These are phyloP conservation scores for Creontiades dilutus DNA, from an alignment of 2,888 invertebrate genomes.

Conservation along the genomic window DNA sequence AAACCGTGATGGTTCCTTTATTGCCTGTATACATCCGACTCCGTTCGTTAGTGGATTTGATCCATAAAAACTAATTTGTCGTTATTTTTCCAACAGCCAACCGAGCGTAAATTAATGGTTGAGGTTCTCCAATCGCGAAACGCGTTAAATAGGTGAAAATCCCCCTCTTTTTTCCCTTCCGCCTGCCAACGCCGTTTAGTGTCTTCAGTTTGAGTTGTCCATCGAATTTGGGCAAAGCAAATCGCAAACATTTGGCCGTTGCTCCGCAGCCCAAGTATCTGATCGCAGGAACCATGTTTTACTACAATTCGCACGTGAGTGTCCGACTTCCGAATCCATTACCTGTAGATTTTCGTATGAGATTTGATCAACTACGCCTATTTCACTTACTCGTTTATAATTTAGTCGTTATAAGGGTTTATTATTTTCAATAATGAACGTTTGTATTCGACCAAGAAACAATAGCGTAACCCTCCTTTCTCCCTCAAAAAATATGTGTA, in stretches of 20 bases:
- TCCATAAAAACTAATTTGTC: constrained; percentile 42
- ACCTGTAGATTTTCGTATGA: neutral
- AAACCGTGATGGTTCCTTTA: constrained; percentile 32
- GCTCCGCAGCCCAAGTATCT: too few relatives aligned
- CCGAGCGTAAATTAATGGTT: constrained; percentile 42
- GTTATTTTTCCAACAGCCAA: constrained; percentile 32
- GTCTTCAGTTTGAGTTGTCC: neutral
- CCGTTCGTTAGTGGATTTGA: constrained; percentile 39
- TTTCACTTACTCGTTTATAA: too few relatives aligned
- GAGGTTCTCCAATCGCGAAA: constrained; percentile 25
- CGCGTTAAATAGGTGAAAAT: constrained; percentile 11
- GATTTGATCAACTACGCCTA: too few relatives aligned
- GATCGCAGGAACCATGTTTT: neutral
- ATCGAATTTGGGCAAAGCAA: too few relatives aligned
- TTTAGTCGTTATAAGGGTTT: too few relatives aligned
- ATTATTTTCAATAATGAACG: too few relatives aligned
- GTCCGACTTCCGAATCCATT: neutral
- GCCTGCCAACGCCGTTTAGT: neutral
- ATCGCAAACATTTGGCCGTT: too few relatives aligned
- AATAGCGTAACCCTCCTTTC: too few relatives aligned
- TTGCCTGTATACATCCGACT: constrained; percentile 12
- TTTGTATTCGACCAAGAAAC: too few relatives aligned
- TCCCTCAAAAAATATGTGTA: too few relatives aligned
- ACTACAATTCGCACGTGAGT: neutral
- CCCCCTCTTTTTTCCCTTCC: neutral